These are phyloP conservation scores for Zapornia atra DNA, from an alignment of 2,113 vertebrate species.

Conservation along the genomic window DNA sequence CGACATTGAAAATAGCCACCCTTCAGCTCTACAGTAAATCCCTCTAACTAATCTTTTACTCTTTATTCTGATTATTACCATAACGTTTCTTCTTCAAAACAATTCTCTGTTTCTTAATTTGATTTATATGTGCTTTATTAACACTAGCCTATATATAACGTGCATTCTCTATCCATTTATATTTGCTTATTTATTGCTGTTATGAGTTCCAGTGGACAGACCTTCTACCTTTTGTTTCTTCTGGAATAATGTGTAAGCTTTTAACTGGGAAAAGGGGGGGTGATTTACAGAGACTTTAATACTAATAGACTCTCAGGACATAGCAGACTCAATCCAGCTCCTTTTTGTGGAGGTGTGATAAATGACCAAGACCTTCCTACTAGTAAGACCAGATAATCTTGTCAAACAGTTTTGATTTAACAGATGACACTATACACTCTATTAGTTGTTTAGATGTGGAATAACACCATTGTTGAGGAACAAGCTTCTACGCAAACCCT, in stretches of 20 bases:
- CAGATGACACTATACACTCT: conserved; percentile 33
- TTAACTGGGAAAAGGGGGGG: background rate
- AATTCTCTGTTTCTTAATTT: background rate
- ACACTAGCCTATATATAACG: background rate
- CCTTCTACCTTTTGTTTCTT: background rate
- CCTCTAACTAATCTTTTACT: background rate
- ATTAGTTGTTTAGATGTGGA: conserved; percentile 65
- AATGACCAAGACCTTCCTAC: conserved; percentile 60
- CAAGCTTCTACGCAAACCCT: conserved; percentile 7
- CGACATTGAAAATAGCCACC: background rate
- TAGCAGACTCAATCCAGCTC: background rate
- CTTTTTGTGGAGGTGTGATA: conserved; percentile 62
- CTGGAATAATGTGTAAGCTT: background rate
- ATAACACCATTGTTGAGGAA: conserved; percentile 63
- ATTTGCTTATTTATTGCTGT: background rate
- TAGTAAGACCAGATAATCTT: conserved; percentile 38
- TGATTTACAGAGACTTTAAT: background rate
- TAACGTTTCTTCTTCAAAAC: background rate
- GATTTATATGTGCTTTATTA: background rate
- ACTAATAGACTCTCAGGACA: background rate
- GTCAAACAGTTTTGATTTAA: conserved; percentile 65
- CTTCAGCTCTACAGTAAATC: background rate
- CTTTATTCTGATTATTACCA: background rate
- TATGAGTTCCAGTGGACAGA: background rate
- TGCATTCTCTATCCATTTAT: background rate